phyloP scores from a whole-genome alignment of 23 tunicate species.

The Diplosoma virens region DNA sequence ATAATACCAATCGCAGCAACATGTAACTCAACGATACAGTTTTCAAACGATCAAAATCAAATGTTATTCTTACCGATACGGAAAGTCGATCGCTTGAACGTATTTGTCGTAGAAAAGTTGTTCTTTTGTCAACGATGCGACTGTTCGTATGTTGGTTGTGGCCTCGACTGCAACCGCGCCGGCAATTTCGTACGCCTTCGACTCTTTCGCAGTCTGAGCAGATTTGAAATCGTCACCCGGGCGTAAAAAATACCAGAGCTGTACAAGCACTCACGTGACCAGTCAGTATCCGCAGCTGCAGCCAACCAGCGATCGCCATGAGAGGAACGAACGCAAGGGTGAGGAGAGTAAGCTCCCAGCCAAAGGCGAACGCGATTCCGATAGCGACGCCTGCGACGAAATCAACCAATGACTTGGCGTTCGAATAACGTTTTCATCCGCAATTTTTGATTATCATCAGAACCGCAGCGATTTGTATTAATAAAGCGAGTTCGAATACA shows the following conservation, averaged over 20 bases:
- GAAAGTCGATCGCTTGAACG: slow-evolving; percentile 43
- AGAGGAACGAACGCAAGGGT: slow-evolving; percentile 90
- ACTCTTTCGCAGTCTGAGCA: slow-evolving; percentile 69
- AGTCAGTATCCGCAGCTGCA: slow-evolving; percentile 73
- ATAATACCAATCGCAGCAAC: too few relatives aligned
- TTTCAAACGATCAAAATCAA: background rate
- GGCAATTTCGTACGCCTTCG: slow-evolving; percentile 86
- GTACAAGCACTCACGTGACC: slow-evolving; percentile 90
- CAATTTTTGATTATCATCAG: too few relatives aligned
- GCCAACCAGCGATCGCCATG: slow-evolving; percentile 85
- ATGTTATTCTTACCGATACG: slow-evolving; percentile 68
- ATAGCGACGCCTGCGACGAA: slow-evolving; percentile 83
- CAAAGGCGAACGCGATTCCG: slow-evolving; percentile 92
- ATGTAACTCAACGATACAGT: too few relatives aligned
- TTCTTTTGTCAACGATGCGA: slow-evolving; percentile 91
- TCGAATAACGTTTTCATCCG: too few relatives aligned
- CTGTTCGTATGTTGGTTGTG: slow-evolving; percentile 89
- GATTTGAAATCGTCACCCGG: too few relatives aligned
- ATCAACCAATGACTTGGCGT: too few relatives aligned
- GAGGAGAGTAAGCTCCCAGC: slow-evolving; percentile 92
- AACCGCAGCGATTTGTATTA: too few relatives aligned
- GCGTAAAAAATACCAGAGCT: too few relatives aligned
- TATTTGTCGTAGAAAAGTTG: slow-evolving; percentile 51
- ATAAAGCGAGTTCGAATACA: too few relatives aligned
- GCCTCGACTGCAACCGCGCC: slow-evolving; percentile 92